Percentiles rank a stretch among this genome's conserved stretches.
Conservation (phyloP, 2,888 invertebrate species). For the Nysson spinosus region DNA sequence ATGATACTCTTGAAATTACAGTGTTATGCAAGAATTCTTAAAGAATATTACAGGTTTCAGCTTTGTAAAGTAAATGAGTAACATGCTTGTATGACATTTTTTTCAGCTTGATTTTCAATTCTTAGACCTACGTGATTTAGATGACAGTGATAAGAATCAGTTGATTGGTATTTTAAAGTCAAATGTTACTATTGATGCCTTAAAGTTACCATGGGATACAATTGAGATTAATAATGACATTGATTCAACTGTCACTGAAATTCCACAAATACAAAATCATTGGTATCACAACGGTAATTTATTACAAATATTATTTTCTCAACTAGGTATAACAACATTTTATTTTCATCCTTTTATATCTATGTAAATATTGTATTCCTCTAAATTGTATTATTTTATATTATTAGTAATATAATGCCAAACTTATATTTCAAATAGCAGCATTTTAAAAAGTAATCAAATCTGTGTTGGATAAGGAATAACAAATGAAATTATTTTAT, state of each 20-base stretch:
- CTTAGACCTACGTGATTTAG: constrained; percentile 66
- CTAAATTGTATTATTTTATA: background rate
- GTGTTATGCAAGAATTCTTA: too few relatives aligned
- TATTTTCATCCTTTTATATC: background rate
- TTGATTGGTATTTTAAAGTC: constrained; percentile 64
- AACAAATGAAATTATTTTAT: background rate
- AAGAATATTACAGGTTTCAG: too few relatives aligned
- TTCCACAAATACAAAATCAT: constrained; percentile 57
- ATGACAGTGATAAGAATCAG: constrained; percentile 62
- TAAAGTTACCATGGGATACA: constrained; percentile 70
- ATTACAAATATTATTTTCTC: constrained; percentile 7
- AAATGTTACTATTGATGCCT: constrained; percentile 52
- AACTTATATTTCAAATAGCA: too few relatives aligned
- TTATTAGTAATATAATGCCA: background rate
- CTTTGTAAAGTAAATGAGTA: too few relatives aligned
- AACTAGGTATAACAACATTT: background rate
- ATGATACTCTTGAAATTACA: too few relatives aligned
- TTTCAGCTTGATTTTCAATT: constrained; percentile 69
- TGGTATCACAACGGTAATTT: constrained; percentile 68
- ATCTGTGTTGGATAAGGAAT: too few relatives aligned
- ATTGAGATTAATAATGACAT: constrained; percentile 59
- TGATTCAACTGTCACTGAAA: constrained; percentile 44
- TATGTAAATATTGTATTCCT: too few relatives aligned
- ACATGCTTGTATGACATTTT: too few relatives aligned
- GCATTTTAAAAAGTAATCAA: too few relatives aligned